Evolutionary conservation across 1,140 invertebrate species (phyloP), one percentile per base, ranked within the genome.

Genomic region (Teleogryllus occipitalis): DNA sequence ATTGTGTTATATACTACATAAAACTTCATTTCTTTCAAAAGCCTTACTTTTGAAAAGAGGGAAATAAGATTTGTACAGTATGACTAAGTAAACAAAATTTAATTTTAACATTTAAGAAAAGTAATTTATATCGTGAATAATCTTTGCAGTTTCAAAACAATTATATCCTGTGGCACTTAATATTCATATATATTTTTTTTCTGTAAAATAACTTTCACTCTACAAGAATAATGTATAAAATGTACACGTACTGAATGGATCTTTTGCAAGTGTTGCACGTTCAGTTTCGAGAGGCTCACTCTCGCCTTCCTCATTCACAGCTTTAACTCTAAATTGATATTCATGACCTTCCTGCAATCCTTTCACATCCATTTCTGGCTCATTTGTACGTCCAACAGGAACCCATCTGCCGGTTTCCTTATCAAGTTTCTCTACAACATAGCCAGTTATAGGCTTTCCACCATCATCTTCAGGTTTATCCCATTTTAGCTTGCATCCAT

Each of bases 391-490:
- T 80, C 96, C 96, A 76, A 97, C 95, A 39, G 96, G 96, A 78
- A 97, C 93, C 94, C 96, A 97, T 84, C 97, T 93, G 78, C 97
- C 97, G 46, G 95, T 97, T 14, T 92, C 91, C 81, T 94, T 93
- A 87, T 99, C 98, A 75, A 98, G 88, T 86, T 99, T 99, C 87
- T 99, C 98, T 8, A 99, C 94, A 78, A 97, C 92, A 85, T 99
- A 99, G 22, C 96, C 96, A 74, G 94, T 94, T n/a, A 99, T 91
- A 8, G 97, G 97, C 84, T 96, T 94, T 48, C 98, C 98, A 83
- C 98, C 98, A 87, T 99, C 98, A 85, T 99, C 98, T 84, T 98
- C 96, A 39, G 98, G 98, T 85, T 97, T 97, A 80, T 97, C 93
- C 98, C 98, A 99, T 83, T 95, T 92, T 3, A 99, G 88, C 83